Base-by-base conservation (phyloP, 2,113 vertebrate species). In the Aldabrachelys gigantea region DNA sequence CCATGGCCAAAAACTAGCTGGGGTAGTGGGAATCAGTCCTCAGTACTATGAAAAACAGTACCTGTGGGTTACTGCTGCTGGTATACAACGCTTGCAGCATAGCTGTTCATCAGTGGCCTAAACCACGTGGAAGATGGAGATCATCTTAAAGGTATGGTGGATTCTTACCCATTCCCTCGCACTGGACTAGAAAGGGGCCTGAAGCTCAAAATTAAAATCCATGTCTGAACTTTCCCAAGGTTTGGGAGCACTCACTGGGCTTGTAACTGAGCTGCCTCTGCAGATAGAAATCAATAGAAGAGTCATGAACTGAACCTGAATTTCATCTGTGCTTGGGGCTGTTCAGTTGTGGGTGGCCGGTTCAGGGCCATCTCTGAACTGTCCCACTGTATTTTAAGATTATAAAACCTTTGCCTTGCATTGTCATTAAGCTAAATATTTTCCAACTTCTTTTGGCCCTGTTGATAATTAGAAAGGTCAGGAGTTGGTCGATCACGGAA, bases 81-180 rank as follows among this genome's bases (percentile, higher is more conserved):
- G 38, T 41, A 21, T 22, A 38, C 5, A 72, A 9, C 6, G 2
- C 14, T 69, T n/a, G 13, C n/a, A 72, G 35, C n/a, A 22, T 11
- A 11, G 69, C 35, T 75, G 19, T 75, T 13, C 38, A 8, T 75
- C n/a, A 24, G 5, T 41, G 24, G 22, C 41, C 72, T 44, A 44
- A 44, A 76, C 72, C 38, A 44, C 5, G 5, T 76, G 22, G 38
- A 76, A 44, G 41, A 44, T 76, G 22, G 72, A 22, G n/a, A 10
- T 72, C 35, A 38, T 72, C n/a, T 72, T 38, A 19, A 72, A 24
- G 21, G 19, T 38, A 24, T 76, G 22, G 21, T 22, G 38, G 22
- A 76, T 41, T 76, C 2, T 0, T 4, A 75, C 6, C 4, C 13
- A 5, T 22, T 10, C 10, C 12, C 10, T 25, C 5, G 31, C 5